Base-by-base conservation (phyloP, 1,140 invertebrate genomes). In the Lepidurus packardi region DNA sequence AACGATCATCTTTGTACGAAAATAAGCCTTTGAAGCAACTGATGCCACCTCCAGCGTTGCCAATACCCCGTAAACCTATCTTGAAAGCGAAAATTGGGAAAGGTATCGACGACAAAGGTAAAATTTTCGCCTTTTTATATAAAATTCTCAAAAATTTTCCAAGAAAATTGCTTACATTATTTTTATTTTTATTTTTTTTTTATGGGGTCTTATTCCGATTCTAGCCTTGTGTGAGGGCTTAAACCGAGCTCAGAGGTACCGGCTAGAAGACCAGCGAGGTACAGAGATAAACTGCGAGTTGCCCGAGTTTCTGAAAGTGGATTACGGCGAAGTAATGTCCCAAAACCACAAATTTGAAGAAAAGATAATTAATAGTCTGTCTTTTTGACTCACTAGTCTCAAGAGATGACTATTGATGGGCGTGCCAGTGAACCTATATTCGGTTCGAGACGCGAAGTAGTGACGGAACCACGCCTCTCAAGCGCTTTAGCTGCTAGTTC, bases 241-340 rank as follows among this genome's bases (percentile, higher is more conserved):
- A 79, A 92, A 92, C 84, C 86, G 91, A 80, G 92, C 91, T 4
- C 92, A 94, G 83, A 84, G 90, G 80, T 89, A 89, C 75, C 86
- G 92, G 34, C 84, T 94, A 73, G 92, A 94, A 84, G 93, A 94
- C 84, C 92, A 94, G 84, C 86, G 93, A 80, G 92, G 92, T 73
- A 93, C 91, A 0, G 91, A 92, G 85, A 92, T 93, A 1, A 93
- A 93, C 83, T 92, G 91, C 81, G 91, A 93, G 85, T 84, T 93
- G 74, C 92, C 92, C 3, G 92, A 93, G 81, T 93, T 94, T 84
- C 85, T 93, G 21, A 92, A 92, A 78, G 74, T 75, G 13, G n/a
- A 75, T 24, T 42, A 21, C 25, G 43, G 34, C 34, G 74, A 75
- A 16, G 43, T 75, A 75, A 73, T 24, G 65, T 73, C 2, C 3